A percentile compares a stretch with the other conserved stretches of the same genome.
phyloP scores from a whole-genome alignment of 2,797 vertebrate species.

The Esox lucius region DNA sequence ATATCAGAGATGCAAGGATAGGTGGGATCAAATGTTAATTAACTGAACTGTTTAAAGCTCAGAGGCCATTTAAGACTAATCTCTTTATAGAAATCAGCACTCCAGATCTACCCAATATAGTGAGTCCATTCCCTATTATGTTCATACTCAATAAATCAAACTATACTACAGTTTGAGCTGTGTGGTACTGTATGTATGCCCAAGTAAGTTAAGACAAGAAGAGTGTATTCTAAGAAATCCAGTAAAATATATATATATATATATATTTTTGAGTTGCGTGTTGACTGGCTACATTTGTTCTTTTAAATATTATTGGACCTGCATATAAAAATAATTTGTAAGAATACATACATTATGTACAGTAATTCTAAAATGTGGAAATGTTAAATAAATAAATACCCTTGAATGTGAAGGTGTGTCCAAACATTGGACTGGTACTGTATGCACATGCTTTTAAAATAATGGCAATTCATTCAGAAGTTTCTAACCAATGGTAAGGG shows the following conservation, averaged over 20 bases:
- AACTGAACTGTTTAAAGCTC: slow-evolving; percentile 70
- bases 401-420: neutral
- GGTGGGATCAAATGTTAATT: slow-evolving; percentile 74
- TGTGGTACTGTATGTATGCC: slow-evolving; percentile 32
- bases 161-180: slow-evolving; percentile 32
- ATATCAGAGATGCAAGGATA: slow-evolving; percentile 58
- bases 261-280: neutral
- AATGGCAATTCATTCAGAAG: neutral
- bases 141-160: slow-evolving; percentile 64
- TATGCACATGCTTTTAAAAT: neutral
- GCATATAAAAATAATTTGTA: neutral
- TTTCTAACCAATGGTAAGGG: neutral
- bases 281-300: neutral
- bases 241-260: too few relatives aligned
- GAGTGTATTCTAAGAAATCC: neutral
- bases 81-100: slow-evolving; percentile 59
- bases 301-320: neutral
- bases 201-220: slow-evolving; percentile 34
- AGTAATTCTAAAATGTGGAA: neutral
- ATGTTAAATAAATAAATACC: neutral
- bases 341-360: neutral
- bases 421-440: too few relatives aligned
- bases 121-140: slow-evolving; percentile 56
- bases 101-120: slow-evolving; percentile 47
- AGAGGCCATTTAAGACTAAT: slow-evolving; percentile 68